These are phyloP conservation scores for Xestobium rufovillosum DNA, from an alignment of 2,888 invertebrate species.

Conservation along the genomic window DNA sequence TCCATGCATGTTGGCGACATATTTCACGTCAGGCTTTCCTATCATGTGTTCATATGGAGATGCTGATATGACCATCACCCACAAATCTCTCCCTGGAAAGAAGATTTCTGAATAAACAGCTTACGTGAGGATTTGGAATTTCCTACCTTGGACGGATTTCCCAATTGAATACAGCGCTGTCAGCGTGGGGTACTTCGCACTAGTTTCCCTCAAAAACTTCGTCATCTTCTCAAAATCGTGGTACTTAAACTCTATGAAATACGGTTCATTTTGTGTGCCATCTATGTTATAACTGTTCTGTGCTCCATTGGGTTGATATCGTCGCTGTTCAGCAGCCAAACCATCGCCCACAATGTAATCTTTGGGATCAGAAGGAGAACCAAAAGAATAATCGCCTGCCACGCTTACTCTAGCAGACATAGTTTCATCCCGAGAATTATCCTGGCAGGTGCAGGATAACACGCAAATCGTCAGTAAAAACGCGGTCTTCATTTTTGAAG, in stretches of 20 bases:
- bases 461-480: too few relatives aligned
- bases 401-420: neutral
- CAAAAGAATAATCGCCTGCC: too few relatives aligned
- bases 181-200: constrained; percentile 73
- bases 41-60: constrained; percentile 88
- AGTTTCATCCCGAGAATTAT: too few relatives aligned
- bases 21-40: constrained; percentile 96
- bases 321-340: too few relatives aligned
- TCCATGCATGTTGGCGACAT: constrained; percentile 94
- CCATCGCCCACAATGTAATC: too few relatives aligned
- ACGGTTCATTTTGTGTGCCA: constrained; percentile 34
- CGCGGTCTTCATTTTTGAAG: too few relatives aligned
- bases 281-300: too few relatives aligned
- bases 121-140: constrained; percentile 4
- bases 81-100: constrained; percentile 71
- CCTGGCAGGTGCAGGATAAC: too few relatives aligned
- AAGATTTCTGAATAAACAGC: constrained; percentile 5
- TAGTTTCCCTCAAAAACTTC: constrained; percentile 70
- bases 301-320: too few relatives aligned
- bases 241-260: constrained; percentile 67
- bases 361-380: too few relatives aligned
- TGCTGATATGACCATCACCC: constrained; percentile 89
- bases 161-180: constrained; percentile 91
- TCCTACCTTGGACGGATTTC: constrained; percentile 80
- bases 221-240: constrained; percentile 85